Evolutionary conservation across 2,797 vertebrate genomes (phyloP).

Genomic region (Coregonus sp.): DNA sequence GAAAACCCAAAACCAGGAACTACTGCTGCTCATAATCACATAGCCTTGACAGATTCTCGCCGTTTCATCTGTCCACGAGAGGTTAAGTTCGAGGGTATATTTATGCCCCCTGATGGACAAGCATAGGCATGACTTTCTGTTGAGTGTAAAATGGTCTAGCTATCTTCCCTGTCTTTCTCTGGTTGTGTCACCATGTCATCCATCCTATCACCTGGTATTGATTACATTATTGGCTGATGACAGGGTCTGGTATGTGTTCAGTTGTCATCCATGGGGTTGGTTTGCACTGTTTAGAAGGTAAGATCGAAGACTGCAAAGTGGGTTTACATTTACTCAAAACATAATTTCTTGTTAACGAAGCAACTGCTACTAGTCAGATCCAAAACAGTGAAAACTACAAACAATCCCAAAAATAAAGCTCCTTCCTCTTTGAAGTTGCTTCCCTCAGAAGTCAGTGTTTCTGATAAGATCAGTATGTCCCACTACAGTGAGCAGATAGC

Average conservation of each 20-base stretch:
- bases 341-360: background rate
- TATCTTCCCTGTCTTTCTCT: background rate
- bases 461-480: slow-evolving; percentile 31
- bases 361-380: background rate
- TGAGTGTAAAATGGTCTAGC: background rate
- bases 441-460: slow-evolving; percentile 3
- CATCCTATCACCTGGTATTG: background rate
- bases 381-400: background rate
- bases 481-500: slow-evolving; percentile 17
- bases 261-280: background rate
- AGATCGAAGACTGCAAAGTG: background rate
- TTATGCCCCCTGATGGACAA: slow-evolving; percentile 41
- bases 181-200: background rate
- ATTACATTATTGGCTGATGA: background rate
- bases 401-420: background rate
- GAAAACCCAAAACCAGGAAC: too few relatives aligned
- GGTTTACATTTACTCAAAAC: background rate
- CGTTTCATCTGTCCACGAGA: too few relatives aligned
- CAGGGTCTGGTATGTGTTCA: background rate
- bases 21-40: too few relatives aligned
- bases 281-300: background rate
- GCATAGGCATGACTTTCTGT: background rate
- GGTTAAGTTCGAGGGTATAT: background rate
- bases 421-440: slow-evolving; percentile 27
- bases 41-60: too few relatives aligned